Conservation (phyloP, 1,140 invertebrate genomes). For the Hyposmocoma kahamanoa region DNA sequence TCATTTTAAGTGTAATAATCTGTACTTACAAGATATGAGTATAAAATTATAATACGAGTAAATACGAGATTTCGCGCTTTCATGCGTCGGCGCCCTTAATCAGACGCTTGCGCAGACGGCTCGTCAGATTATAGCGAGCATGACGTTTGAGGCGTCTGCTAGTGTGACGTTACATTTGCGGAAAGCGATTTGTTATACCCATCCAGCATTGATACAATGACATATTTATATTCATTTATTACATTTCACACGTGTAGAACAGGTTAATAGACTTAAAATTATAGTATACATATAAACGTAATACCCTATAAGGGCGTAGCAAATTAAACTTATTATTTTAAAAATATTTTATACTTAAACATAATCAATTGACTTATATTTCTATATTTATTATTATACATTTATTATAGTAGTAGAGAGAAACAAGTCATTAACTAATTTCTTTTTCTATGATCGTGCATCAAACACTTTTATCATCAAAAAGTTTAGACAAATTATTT, state of each 20-base stretch:
- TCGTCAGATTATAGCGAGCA: constrained; percentile 21
- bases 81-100: constrained; percentile 25
- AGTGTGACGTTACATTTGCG: not conserved
- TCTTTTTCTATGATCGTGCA: not conserved
- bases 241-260: not conserved
- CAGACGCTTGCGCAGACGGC: constrained; percentile 22
- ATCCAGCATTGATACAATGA: too few species aligned
- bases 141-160: constrained; percentile 9
- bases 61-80: constrained; percentile 2
- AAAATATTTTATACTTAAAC: not conserved
- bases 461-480: not conserved
- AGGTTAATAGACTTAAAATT: not conserved
- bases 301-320: not conserved
- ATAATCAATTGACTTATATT: not conserved
- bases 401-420: too few species aligned
- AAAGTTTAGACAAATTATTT: not conserved
- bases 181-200: too few species aligned
- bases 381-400: not conserved
- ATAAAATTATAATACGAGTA: constrained; percentile 1
- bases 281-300: not conserved
- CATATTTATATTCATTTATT: too few species aligned
- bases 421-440: not conserved
- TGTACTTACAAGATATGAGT: constrained; percentile 15
- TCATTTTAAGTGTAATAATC: too few species aligned
- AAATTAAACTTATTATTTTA: not conserved